These are phyloP conservation scores for Sussaba pulchella DNA, from an alignment of 2,888 invertebrate genomes.

Conservation along the genomic window DNA sequence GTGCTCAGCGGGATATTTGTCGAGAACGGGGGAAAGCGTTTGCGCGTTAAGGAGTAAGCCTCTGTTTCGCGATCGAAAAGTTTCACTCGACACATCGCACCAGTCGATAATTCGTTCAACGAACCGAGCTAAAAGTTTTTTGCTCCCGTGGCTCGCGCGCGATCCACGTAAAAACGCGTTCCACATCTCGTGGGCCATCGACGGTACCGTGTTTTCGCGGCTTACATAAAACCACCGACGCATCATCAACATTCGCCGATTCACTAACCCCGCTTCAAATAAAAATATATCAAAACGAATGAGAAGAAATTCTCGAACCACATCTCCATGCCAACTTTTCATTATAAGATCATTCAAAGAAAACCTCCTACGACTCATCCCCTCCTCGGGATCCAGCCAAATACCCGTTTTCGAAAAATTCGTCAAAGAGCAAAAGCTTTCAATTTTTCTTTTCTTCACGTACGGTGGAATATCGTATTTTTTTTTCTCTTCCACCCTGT, in stretches of 20 bases:
- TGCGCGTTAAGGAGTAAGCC: conserved; percentile 12
- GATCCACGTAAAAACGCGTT: background rate
- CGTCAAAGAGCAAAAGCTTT: conserved; percentile 2
- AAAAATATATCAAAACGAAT: background rate
- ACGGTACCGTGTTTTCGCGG: background rate
- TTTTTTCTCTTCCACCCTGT: background rate
- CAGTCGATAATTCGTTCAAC: conserved; percentile 41
- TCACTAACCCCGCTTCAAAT: background rate
- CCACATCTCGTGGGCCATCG: background rate
- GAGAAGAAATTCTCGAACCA: background rate
- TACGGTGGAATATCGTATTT: too few relatives aligned
- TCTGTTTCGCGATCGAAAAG: conserved; percentile 2
- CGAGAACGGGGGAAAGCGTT: conserved; percentile 31
- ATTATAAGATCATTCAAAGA: background rate
- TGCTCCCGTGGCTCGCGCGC: conserved; percentile 2
- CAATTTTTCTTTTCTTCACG: background rate
- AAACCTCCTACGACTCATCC: background rate
- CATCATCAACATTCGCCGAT: background rate
- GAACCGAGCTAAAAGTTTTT: conserved; percentile 42
- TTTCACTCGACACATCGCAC: conserved; percentile 34
- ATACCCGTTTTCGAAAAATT: background rate
- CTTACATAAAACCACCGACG: background rate
- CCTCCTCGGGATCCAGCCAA: too few relatives aligned
- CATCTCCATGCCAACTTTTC: background rate
- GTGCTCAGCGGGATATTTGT: too few relatives aligned